Conservation (phyloP, 2,797 vertebrate genomes). For the Falco columbarius region DNA sequence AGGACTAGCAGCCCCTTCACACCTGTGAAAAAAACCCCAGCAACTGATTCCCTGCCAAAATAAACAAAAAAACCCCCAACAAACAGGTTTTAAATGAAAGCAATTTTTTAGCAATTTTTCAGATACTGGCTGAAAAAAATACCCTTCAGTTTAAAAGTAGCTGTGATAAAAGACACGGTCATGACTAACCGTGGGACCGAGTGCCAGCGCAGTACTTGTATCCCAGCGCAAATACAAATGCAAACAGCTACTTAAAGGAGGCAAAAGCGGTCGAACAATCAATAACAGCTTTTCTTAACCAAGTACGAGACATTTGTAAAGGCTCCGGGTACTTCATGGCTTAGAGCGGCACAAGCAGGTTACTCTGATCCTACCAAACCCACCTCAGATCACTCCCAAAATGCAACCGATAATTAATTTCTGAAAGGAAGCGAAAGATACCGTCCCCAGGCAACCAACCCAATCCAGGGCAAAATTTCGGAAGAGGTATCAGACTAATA, state of each 20-base stretch:
- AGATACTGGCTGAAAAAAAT: background rate
- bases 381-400: background rate
- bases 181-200: fast-evolving
- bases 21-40: slow-evolving; percentile 75
- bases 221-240: background rate
- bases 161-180: background rate
- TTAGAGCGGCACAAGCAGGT: background rate
- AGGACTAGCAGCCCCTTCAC: slow-evolving; percentile 88
- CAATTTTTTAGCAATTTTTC: background rate
- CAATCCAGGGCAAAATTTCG: background rate
- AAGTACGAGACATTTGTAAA: background rate
- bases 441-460: background rate
- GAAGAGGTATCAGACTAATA: background rate
- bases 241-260: background rate
- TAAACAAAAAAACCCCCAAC: background rate
- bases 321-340: background rate
- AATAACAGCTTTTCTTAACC: background rate
- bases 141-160: background rate
- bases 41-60: background rate
- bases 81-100: background rate
- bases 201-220: background rate
- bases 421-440: background rate
- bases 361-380: background rate
- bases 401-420: background rate
- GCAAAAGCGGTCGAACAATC: background rate